phyloP scores from a whole-genome alignment of 1,140 invertebrate genomes.

The Brachionus angularis region DNA sequence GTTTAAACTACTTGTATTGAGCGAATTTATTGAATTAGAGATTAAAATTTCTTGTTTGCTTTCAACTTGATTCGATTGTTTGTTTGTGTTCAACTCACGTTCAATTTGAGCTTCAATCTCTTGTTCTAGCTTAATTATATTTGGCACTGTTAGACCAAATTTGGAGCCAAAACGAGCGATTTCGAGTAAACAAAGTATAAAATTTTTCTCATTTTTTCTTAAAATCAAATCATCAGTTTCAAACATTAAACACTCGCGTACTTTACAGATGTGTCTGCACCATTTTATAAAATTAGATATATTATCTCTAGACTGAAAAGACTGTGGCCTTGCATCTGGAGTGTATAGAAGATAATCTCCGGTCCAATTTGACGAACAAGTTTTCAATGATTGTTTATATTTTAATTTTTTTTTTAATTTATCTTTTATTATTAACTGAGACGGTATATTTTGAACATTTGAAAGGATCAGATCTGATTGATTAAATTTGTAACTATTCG shows the following conservation, averaged over 20 bases:
- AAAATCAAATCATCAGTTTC: conserved; percentile 93
- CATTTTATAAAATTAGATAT: conserved; percentile 90
- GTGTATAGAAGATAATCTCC: conserved; percentile 64
- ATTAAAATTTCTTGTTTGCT: too few relatives aligned
- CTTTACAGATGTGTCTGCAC: conserved; percentile 72
- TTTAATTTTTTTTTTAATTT: too few relatives aligned
- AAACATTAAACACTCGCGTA: conserved; percentile 85
- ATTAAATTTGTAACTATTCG: conserved; percentile 61
- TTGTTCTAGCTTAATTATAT: conserved; percentile 88
- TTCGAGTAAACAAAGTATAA: conserved; percentile 85
- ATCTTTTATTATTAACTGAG: too few relatives aligned
- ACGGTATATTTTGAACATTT: conserved; percentile 46
- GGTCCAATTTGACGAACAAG: conserved; percentile 5
- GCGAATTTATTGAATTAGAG: too few relatives aligned
- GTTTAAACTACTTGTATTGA: too few relatives aligned
- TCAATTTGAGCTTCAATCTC: conserved; percentile 91
- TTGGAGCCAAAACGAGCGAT: conserved; percentile 78
- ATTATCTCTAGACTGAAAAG: conserved; percentile 92
- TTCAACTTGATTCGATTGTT: not conserved
- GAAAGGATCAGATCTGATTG: conserved; percentile 50
- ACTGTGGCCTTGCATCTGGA: conserved; percentile 74
- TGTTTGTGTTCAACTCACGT: conserved; percentile 48
- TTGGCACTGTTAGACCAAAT: conserved; percentile 84
- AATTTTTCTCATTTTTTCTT: conserved; percentile 90
- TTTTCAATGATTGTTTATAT: too few relatives aligned